Evolutionary conservation across 2,113 vertebrate genomes (phyloP).

Genomic region (Perca flavescens): DNA sequence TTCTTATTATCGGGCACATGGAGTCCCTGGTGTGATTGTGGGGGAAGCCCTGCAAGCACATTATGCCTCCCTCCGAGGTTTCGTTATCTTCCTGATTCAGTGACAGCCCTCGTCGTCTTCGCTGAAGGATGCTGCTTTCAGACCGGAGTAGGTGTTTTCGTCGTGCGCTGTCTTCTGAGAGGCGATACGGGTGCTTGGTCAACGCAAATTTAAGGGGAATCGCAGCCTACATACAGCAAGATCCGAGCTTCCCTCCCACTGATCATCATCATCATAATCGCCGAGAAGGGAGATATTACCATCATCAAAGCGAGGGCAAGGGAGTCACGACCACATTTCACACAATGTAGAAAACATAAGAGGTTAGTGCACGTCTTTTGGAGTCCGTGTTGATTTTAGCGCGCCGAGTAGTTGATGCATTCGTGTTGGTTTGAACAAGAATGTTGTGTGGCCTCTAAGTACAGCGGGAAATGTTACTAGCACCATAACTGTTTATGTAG

Average conservation of each 20-base stretch:
- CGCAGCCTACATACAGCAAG: slow-evolving; percentile 79
- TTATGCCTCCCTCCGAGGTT: slow-evolving; percentile 66
- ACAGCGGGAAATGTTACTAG: slow-evolving; percentile 34
- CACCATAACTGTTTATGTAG: slow-evolving; percentile 42
- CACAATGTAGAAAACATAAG: slow-evolving; percentile 80
- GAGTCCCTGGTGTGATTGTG: slow-evolving; percentile 79
- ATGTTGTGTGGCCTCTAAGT: slow-evolving; percentile 48
- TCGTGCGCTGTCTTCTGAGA: slow-evolving; percentile 72
- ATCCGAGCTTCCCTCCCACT: slow-evolving; percentile 70
- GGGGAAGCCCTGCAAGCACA: slow-evolving; percentile 76
- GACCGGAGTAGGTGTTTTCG: slow-evolving; percentile 70
- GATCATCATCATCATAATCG: slow-evolving; percentile 62
- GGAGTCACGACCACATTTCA: slow-evolving; percentile 81
- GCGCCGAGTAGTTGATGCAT: slow-evolving; percentile 9
- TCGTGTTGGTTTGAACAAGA: slow-evolving; percentile 28
- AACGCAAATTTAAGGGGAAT: slow-evolving; percentile 72
- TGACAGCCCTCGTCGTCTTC: slow-evolving; percentile 64
- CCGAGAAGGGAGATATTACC: slow-evolving; percentile 77
- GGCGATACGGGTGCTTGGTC: slow-evolving; percentile 77
- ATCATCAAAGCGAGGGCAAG: slow-evolving; percentile 79
- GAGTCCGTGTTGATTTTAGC: neutral
- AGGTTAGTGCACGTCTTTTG: slow-evolving; percentile 77
- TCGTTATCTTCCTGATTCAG: slow-evolving; percentile 58
- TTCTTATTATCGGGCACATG: slow-evolving; percentile 67
- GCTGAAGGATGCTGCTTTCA: slow-evolving; percentile 82